Conservation (phyloP, 2,113 vertebrate species). For the Plecturocebus donacophilus region DNA sequence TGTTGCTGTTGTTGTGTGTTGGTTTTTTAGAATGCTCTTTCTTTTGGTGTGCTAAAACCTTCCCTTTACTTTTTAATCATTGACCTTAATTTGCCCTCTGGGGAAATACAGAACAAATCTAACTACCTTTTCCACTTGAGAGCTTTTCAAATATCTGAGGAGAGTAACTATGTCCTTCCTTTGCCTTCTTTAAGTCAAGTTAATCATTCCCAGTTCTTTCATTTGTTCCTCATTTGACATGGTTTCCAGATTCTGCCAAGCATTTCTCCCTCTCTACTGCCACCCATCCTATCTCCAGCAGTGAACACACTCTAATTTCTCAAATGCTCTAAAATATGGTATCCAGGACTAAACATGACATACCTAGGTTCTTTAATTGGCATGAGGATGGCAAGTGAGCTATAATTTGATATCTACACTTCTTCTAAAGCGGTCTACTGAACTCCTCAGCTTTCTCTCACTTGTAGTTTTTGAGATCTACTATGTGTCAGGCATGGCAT, state of each 20-base stretch:
- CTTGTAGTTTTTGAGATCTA: neutral
- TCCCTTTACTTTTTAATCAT: slow-evolving; percentile 33
- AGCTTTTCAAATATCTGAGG: slow-evolving; percentile 51
- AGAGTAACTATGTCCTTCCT: slow-evolving; percentile 50
- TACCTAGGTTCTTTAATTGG: neutral
- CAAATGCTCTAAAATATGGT: neutral
- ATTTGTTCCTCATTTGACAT: slow-evolving; percentile 72
- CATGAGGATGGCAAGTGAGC: neutral
- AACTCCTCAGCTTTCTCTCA: neutral
- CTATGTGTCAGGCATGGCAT: neutral
- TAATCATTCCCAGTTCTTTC: slow-evolving; percentile 70
- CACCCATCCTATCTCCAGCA: neutral
- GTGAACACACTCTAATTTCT: slow-evolving; percentile 3
- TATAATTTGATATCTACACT: neutral
- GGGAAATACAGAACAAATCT: slow-evolving; percentile 41
- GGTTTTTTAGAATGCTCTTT: neutral
- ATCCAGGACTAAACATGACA: neutral
- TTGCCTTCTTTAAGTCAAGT: slow-evolving; percentile 54
- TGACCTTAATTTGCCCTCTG: slow-evolving; percentile 43
- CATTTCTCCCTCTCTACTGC: neutral
- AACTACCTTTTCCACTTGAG: slow-evolving; percentile 62
- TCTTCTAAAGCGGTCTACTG: neutral
- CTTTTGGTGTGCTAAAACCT: slow-evolving; percentile 8
- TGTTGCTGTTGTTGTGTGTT: neutral
- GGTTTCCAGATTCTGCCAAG: slow-evolving; percentile 65